phyloP scores from a whole-genome alignment of 2,797 vertebrate genomes.

The Molossus alvarezi region DNA sequence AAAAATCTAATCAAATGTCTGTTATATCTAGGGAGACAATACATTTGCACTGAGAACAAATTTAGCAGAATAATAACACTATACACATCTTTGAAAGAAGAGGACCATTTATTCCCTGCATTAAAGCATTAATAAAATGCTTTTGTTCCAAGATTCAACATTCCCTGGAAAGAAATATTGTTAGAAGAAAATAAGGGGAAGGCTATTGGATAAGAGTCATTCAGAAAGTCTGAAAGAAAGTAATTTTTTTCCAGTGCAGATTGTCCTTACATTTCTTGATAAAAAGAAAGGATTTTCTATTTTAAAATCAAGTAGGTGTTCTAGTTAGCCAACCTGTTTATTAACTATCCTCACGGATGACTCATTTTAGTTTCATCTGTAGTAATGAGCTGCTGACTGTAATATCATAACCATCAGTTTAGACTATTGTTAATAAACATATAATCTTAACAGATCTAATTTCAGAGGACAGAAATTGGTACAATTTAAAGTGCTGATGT shows the following conservation, averaged over 20 bases:
- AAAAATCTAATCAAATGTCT: slow-evolving; percentile 53
- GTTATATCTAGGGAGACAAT: not conserved
- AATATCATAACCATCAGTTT: slow-evolving; percentile 77
- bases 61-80: slow-evolving; percentile 38
- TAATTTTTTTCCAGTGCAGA: slow-evolving; percentile 48
- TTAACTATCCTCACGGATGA: slow-evolving; percentile 86
- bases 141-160: slow-evolving; percentile 34
- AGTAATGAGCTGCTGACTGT: slow-evolving; percentile 81
- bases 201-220: not conserved
- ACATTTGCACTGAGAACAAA: slow-evolving; percentile 54
- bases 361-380: slow-evolving; percentile 80
- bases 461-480: slow-evolving; percentile 68
- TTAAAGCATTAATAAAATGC: not conserved
- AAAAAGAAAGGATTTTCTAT: slow-evolving; percentile 58
- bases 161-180: slow-evolving; percentile 22
- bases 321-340: slow-evolving; percentile 83
- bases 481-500: slow-evolving; percentile 50
- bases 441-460: slow-evolving; percentile 69
- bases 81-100: slow-evolving; percentile 2
- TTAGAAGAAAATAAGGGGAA: not conserved
- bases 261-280: slow-evolving; percentile 38
- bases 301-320: slow-evolving; percentile 83
- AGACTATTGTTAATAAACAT: slow-evolving; percentile 79
- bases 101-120: not conserved
- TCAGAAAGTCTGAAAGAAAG: not conserved